Percentiles rank a stretch among this genome's conserved stretches.
Evolutionary conservation across 2,113 vertebrate species (phyloP).

Genomic region (Tachuris rubrigastra): DNA sequence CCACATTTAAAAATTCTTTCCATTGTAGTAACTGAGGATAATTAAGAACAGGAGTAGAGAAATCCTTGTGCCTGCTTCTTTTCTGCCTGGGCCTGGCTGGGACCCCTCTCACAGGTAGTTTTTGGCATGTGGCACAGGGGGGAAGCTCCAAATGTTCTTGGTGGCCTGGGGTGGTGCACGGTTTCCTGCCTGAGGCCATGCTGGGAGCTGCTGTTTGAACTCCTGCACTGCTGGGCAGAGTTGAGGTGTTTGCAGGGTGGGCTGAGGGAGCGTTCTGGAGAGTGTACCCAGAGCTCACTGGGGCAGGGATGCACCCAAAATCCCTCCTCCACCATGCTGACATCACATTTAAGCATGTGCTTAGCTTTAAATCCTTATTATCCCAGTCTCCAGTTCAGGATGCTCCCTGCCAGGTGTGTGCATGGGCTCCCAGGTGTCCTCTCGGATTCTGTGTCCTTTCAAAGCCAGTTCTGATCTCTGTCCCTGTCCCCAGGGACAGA

Average conservation of each 20-base stretch:
- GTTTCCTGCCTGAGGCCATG: background rate
- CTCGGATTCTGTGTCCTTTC: background rate
- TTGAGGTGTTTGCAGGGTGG: background rate
- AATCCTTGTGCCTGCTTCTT: background rate
- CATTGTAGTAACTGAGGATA: conserved; percentile 48
- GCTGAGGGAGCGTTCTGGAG: background rate
- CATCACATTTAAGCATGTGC: background rate
- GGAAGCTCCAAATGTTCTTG: background rate
- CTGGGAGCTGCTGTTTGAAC: background rate
- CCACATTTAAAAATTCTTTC: conserved; percentile 51
- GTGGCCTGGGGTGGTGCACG: background rate
- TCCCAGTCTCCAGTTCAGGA: background rate
- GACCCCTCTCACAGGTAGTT: background rate
- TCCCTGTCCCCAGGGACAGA: background rate
- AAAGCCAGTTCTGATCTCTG: background rate
- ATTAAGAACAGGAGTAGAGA: conserved; percentile 32
- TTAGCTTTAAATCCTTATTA: background rate
- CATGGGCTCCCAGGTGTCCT: background rate
- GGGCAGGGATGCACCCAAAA: background rate
- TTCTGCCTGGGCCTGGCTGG: background rate
- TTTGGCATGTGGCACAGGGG: background rate
- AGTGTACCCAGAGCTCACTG: background rate
- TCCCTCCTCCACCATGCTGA: background rate
- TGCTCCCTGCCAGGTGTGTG: background rate
- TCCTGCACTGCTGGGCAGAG: background rate